Percentiles rank a stretch among this genome's conserved stretches.
phyloP scores from a whole-genome alignment of 2,888 invertebrate species.

The Idaea aversata region DNA sequence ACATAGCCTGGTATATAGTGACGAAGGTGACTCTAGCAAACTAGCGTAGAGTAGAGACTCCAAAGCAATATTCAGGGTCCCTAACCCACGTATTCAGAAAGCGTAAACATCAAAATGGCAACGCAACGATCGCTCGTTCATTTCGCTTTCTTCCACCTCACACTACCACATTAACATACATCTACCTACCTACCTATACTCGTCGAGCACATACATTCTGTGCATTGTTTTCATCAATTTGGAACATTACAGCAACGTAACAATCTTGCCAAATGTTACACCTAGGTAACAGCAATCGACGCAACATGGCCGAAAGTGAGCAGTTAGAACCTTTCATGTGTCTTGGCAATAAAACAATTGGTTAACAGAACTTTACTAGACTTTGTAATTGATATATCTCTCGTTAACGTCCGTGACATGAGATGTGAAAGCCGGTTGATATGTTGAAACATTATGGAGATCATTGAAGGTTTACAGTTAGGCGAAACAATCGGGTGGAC shows the following conservation, averaged over 20 bases:
- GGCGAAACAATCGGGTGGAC: background rate
- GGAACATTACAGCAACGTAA: background rate
- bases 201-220: conserved; percentile 23
- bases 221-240: conserved; percentile 37
- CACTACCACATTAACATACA: conserved; percentile 53
- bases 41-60: background rate
- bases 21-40: too few species aligned
- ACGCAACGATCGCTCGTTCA: conserved; percentile 51
- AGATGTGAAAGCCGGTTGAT: background rate
- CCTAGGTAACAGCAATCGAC: background rate
- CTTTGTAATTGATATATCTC: background rate
- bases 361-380: conserved; percentile 12
- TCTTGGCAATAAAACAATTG: conserved; percentile 17
- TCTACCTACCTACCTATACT: too few species aligned
- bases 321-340: conserved; percentile 13
- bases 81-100: conserved; percentile 57
- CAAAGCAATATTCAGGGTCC: conserved; percentile 37
- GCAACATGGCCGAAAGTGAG: background rate
- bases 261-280: background rate
- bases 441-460: background rate
- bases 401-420: background rate
- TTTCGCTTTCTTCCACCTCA: conserved; percentile 64
- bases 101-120: conserved; percentile 71
- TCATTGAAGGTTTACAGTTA: background rate
- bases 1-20: too few species aligned